phyloP scores from a whole-genome alignment of 1,140 invertebrate genomes.

The Philopotamus ludificatus region DNA sequence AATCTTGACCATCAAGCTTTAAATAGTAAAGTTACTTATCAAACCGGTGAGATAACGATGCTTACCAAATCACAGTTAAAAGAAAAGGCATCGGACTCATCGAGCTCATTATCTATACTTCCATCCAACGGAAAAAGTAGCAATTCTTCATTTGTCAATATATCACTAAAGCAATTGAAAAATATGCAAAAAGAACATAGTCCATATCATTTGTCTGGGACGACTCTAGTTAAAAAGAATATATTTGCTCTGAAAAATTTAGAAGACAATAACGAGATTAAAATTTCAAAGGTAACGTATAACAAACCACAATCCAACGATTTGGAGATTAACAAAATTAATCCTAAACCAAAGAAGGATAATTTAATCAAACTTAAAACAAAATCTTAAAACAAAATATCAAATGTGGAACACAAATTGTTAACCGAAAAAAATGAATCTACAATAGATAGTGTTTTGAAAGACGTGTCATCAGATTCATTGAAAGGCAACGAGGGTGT shows the following conservation, averaged over 20 bases:
- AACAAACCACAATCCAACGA: no score
- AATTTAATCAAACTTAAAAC: conserved; percentile 1
- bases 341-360: no score
- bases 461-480: no score
- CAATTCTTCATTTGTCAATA: conserved; percentile 6
- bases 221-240: neutral
- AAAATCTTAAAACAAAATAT: conserved; percentile 1
- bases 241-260: conserved; percentile 18
- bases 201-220: neutral
- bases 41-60: conserved; percentile 8
- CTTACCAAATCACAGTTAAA: neutral
- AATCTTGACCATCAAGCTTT: conserved; percentile 18
- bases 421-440: conserved; percentile 5
- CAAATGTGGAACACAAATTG: neutral
- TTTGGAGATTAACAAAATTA: no score
- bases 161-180: conserved; percentile 17
- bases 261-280: conserved; percentile 19
- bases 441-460: conserved; percentile 10
- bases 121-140: conserved; percentile 15
- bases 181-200: conserved; percentile 11
- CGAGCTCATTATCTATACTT: conserved; percentile 15
- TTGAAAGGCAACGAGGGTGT: no score
- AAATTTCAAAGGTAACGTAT: conserved; percentile 5
- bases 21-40: neutral
- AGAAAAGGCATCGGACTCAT: neutral